These are phyloP conservation scores for Pentalonia nigronervosa DNA, from an alignment of 1,140 invertebrate species.

Conservation along the genomic window DNA sequence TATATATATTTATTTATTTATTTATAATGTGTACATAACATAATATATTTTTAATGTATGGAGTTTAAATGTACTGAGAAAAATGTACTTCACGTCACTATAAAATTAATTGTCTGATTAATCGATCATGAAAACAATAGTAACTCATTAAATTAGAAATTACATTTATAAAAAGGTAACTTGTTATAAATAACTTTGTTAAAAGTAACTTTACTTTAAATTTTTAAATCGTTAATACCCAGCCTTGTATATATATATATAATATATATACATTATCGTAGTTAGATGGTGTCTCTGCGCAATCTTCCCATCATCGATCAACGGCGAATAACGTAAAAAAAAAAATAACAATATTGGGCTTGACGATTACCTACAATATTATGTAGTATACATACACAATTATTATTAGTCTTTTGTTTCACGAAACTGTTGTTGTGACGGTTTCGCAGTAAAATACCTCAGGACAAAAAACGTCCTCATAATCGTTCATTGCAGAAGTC, in stretches of 20 bases:
- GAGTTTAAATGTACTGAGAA: no score
- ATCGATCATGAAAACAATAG: no score
- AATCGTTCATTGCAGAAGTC: background rate
- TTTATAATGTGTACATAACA: no score
- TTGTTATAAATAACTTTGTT: background rate
- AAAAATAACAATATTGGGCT: background rate
- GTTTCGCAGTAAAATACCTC: background rate
- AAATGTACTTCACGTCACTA: no score
- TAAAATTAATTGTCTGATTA: no score
- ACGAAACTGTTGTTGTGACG: background rate
- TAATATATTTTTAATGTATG: no score
- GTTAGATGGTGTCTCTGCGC: background rate
- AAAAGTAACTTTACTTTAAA: background rate
- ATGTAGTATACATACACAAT: background rate
- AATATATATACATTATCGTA: background rate
- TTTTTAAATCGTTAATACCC: background rate
- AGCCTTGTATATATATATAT: background rate
- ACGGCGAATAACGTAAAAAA: background rate
- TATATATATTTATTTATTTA: no score
- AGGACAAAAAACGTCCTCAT: background rate
- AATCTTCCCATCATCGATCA: background rate
- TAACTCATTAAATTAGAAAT: no score
- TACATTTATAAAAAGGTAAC: background rate
- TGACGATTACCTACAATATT: background rate
- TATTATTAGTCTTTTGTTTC: background rate